Evolutionary conservation across 2,888 invertebrate species (phyloP).

Genomic region (Drosophila mulleri): DNA sequence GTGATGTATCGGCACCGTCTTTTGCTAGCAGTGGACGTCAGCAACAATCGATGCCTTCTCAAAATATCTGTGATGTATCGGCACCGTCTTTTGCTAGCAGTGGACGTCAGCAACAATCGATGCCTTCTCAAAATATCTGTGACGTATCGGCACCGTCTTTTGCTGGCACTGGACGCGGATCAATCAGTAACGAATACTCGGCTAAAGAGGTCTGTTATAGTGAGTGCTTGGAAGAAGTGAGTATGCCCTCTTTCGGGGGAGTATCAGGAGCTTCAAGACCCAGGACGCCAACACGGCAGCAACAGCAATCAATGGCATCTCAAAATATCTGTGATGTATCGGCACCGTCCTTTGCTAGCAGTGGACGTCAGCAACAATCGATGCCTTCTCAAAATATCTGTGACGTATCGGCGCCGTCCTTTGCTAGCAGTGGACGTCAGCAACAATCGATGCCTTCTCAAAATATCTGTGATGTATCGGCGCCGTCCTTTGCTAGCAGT

Average conservation of each 20-base stretch:
- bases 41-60: neutral
- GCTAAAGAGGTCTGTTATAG: neutral
- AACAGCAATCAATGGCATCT: neutral
- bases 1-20: neutral
- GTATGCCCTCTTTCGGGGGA: constrained; percentile 31
- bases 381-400: neutral
- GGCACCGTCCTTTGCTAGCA: constrained; percentile 20
- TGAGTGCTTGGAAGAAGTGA: constrained; percentile 27
- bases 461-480: constrained; percentile 7
- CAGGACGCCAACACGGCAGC: neutral
- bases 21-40: constrained; percentile 7
- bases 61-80: constrained; percentile 15
- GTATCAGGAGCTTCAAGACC: constrained; percentile 11
- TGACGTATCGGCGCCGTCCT: neutral
- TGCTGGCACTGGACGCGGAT: too few relatives aligned
- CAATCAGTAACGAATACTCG: neutral
- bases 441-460: neutral
- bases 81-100: constrained; percentile 19
- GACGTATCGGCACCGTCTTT: too few relatives aligned
- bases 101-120: neutral
- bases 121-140: too few relatives aligned
- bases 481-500: constrained; percentile 20
- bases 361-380: neutral
- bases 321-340: constrained; percentile 9
- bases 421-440: neutral